phyloP scores from a whole-genome alignment of 2,797 vertebrate species.

The Sebastes kiyomatsui region DNA sequence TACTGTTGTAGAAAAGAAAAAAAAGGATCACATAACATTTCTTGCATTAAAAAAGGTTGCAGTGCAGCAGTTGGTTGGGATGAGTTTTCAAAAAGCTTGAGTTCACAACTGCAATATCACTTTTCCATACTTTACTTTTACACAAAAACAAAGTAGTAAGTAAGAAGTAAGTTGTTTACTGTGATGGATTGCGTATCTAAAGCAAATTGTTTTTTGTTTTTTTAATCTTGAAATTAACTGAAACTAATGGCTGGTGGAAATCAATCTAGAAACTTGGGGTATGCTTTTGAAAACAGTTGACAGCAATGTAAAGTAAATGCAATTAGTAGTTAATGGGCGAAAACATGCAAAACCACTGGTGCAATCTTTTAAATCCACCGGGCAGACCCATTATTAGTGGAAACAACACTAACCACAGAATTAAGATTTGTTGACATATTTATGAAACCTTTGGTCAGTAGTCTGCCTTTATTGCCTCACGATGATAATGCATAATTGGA shows the following conservation, averaged over 20 bases:
- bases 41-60: neutral
- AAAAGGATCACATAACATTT: neutral
- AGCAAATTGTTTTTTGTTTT: neutral
- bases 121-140: neutral
- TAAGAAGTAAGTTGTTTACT: neutral
- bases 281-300: slow-evolving; percentile 22
- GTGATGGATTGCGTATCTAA: neutral
- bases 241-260: slow-evolving; percentile 26
- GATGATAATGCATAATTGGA: neutral
- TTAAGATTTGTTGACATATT: slow-evolving; percentile 24
- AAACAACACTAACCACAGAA: neutral
- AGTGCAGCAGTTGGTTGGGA: neutral
- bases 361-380: slow-evolving; percentile 12
- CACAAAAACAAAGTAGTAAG: neutral
- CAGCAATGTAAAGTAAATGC: slow-evolving; percentile 9
- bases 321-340: slow-evolving; percentile 51
- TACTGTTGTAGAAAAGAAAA: neutral
- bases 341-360: slow-evolving; percentile 30
- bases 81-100: neutral
- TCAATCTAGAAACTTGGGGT: slow-evolving; percentile 11
- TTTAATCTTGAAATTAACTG: slow-evolving; percentile 11
- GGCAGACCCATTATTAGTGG: slow-evolving; percentile 5
- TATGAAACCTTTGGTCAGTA: slow-evolving; percentile 18
- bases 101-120: neutral
- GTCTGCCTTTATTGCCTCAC: neutral